phyloP scores from a whole-genome alignment of 2,113 vertebrate species.

The Cephalopterus ornatus region DNA sequence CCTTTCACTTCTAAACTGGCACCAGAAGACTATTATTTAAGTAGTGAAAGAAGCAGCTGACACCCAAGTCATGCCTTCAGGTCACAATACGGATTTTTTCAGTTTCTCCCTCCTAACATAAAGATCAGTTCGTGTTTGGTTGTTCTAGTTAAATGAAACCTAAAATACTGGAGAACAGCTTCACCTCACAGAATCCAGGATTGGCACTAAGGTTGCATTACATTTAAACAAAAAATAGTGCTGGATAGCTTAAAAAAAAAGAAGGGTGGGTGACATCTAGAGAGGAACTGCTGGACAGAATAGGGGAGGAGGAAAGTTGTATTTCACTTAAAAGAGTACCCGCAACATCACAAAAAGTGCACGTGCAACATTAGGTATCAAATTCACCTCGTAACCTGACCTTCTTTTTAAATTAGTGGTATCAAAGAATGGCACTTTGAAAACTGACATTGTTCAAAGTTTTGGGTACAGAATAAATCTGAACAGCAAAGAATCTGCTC shows the following conservation, averaged over 20 bases:
- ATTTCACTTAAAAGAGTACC: not conserved
- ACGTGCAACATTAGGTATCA: rapidly evolving
- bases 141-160: not conserved
- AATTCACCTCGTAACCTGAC: not conserved
- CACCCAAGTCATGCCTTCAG: not conserved
- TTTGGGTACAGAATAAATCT: not conserved
- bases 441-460: not conserved
- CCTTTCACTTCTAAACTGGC: not conserved
- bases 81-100: not conserved
- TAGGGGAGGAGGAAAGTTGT: not conserved
- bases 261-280: not conserved
- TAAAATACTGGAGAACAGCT: not conserved
- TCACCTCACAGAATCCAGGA: not conserved
- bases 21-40: not conserved
- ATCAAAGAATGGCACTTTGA: not conserved
- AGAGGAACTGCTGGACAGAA: not conserved
- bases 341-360: not conserved
- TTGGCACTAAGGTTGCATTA: not conserved
- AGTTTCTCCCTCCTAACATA: not conserved
- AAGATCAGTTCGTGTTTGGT: not conserved
- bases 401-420: not conserved
- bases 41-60: not conserved
- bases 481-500: not conserved
- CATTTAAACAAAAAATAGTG: not conserved
- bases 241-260: not conserved